These are phyloP conservation scores for Ancistrus triradiatus DNA, from an alignment of 2,113 vertebrate genomes.

Conservation along the genomic window DNA sequence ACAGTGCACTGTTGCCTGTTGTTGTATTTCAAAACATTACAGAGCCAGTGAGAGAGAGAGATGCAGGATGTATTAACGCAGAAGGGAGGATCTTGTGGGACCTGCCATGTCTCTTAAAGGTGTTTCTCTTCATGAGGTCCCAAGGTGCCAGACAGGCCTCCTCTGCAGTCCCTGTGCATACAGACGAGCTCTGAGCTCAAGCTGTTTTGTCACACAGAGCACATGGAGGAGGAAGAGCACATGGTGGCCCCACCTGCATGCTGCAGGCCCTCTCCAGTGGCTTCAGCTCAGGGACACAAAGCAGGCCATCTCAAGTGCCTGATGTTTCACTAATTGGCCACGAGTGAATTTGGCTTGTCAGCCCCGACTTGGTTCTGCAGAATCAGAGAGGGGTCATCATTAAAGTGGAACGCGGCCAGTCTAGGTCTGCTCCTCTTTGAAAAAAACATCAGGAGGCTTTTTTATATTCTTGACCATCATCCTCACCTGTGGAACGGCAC, in stretches of 20 bases:
- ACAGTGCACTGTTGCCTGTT: slow-evolving; percentile 33
- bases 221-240: slow-evolving; percentile 24
- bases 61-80: neutral
- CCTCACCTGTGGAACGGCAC: slow-evolving; percentile 39
- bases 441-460: slow-evolving; percentile 27
- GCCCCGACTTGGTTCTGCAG: slow-evolving; percentile 5
- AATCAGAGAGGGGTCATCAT: slow-evolving; percentile 36
- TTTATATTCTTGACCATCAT: slow-evolving; percentile 29
- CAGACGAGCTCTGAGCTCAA: slow-evolving; percentile 8
- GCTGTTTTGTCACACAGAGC: slow-evolving; percentile 23
- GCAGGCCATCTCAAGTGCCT: slow-evolving; percentile 32
- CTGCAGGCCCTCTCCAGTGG: slow-evolving; percentile 31
- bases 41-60: neutral
- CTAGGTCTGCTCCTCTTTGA: slow-evolving; percentile 2
- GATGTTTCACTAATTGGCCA: slow-evolving; percentile 55
- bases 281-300: slow-evolving; percentile 27
- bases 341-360: slow-evolving; percentile 43
- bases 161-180: neutral
- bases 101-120: slow-evolving; percentile 18
- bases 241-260: slow-evolving; percentile 24
- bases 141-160: slow-evolving; percentile 18
- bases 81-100: neutral
- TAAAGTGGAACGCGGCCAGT: slow-evolving; percentile 33
- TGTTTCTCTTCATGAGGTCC: slow-evolving; percentile 37
- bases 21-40: slow-evolving; percentile 35